These are phyloP conservation scores for Folsomia manolachei DNA, from an alignment of 2,888 invertebrate species.

Conservation along the genomic window DNA sequence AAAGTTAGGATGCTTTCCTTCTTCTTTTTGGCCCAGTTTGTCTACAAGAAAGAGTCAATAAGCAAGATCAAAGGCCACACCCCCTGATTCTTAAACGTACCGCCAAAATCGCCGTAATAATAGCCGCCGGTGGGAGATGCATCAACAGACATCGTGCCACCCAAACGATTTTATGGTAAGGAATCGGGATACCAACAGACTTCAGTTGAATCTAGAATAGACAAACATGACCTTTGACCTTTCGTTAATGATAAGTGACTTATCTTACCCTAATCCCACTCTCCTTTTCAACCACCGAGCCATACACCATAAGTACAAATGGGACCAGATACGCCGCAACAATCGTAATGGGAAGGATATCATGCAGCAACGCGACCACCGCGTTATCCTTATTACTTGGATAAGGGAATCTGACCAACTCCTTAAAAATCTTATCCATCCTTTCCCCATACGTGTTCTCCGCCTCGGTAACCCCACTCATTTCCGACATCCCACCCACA, in stretches of 20 bases:
- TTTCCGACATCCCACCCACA: not conserved
- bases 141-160: constrained; percentile 20
- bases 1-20: not conserved
- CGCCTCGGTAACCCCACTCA: not conserved
- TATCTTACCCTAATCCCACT: constrained; percentile 21
- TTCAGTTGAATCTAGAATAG: not conserved
- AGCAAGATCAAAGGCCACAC: too few species aligned
- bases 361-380: constrained; percentile 12
- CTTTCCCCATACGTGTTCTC: not conserved
- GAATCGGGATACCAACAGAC: constrained; percentile 15
- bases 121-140: constrained; percentile 10
- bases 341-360: constrained; percentile 17
- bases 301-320: constrained; percentile 23
- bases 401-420: constrained; percentile 24
- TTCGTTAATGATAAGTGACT: too few species aligned
- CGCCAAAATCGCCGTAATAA: constrained; percentile 23
- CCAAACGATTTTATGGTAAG: constrained; percentile 28
- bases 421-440: not conserved
- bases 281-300: constrained; percentile 23
- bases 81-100: constrained; percentile 12
- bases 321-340: constrained; percentile 23
- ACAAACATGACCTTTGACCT: not conserved
- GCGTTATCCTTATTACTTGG: constrained; percentile 22
- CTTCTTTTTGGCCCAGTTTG: constrained; percentile 21
- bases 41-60: too few species aligned